Percentiles rank a stretch among this genome's conserved stretches.
phyloP scores from a whole-genome alignment of 2,113 vertebrate species.

The Damaliscus lunatus region DNA sequence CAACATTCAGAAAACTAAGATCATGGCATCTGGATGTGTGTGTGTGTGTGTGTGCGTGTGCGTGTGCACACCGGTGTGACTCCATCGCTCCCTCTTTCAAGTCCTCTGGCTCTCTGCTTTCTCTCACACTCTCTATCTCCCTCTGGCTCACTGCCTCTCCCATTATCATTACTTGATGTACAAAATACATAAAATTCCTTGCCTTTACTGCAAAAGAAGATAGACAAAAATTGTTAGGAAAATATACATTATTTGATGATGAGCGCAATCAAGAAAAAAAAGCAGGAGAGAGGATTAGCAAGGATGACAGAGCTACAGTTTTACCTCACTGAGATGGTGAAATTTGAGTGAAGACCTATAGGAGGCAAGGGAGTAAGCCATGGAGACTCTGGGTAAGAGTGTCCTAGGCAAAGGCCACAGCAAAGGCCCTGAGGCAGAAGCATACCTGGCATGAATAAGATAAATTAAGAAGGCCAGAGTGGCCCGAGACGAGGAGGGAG shows the following conservation, averaged over 20 bases:
- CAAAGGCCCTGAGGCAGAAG: background rate
- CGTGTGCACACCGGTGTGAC: fast-evolving
- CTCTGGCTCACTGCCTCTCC: background rate
- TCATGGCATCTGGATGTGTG: background rate
- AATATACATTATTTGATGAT: background rate
- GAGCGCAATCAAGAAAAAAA: background rate
- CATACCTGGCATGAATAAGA: background rate
- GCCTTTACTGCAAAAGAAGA: background rate
- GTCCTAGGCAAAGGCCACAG: background rate
- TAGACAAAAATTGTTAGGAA: background rate
- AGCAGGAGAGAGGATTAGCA: background rate
- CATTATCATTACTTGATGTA: background rate
- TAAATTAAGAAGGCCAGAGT: background rate
- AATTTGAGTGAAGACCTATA: background rate
- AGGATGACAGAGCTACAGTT: background rate
- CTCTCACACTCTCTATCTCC: background rate
- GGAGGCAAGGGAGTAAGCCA: background rate
- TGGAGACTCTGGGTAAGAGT: background rate
- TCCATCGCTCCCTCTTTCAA: background rate
- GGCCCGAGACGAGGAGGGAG: background rate
- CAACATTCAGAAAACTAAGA: background rate
- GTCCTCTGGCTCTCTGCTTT: background rate
- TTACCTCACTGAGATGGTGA: background rate
- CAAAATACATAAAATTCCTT: background rate
- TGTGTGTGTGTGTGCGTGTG: too few relatives aligned